phyloP scores from a whole-genome alignment of 2,113 vertebrate genomes.

The Murina feae region DNA sequence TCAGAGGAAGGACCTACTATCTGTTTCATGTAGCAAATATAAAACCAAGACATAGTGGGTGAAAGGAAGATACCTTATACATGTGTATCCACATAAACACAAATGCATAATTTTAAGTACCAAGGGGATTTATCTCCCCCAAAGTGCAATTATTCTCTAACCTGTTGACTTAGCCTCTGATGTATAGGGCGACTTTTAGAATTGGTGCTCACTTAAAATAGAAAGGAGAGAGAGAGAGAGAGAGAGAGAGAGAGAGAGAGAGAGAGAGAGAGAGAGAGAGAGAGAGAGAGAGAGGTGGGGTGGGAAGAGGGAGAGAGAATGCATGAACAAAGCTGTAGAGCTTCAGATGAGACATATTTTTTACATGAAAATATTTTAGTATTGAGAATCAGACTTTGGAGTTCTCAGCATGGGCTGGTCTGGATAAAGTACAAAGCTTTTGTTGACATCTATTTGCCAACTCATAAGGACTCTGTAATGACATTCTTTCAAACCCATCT shows the following conservation, averaged over 20 bases:
- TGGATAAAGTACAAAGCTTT: conserved; percentile 46
- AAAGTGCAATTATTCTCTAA: not conserved
- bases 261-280: not conserved
- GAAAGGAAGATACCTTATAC: not conserved
- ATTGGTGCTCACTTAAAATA: not conserved
- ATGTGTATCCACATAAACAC: fast-evolving
- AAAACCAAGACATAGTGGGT: not conserved
- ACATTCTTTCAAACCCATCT: conserved; percentile 55
- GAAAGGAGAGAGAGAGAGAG: not conserved
- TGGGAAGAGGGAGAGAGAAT: fast-evolving
- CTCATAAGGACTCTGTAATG: conserved; percentile 53
- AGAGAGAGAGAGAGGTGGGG: no score
- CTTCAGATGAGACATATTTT: conserved; percentile 6
- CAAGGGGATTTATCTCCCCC: not conserved
- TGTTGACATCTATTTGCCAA: conserved; percentile 48
- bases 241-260: not conserved
- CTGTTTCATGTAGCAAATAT: conserved; percentile 15
- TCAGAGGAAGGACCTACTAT: not conserved
- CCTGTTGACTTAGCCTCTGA: not conserved
- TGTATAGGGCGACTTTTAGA: not conserved
- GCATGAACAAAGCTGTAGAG: not conserved
- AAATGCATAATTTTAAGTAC: not conserved
- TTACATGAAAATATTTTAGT: not conserved
- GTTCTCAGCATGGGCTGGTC: not conserved
- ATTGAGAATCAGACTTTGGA: not conserved